These are phyloP conservation scores for Schlechtendalia chinensis DNA, from an alignment of 1,140 invertebrate species.

Conservation along the genomic window DNA sequence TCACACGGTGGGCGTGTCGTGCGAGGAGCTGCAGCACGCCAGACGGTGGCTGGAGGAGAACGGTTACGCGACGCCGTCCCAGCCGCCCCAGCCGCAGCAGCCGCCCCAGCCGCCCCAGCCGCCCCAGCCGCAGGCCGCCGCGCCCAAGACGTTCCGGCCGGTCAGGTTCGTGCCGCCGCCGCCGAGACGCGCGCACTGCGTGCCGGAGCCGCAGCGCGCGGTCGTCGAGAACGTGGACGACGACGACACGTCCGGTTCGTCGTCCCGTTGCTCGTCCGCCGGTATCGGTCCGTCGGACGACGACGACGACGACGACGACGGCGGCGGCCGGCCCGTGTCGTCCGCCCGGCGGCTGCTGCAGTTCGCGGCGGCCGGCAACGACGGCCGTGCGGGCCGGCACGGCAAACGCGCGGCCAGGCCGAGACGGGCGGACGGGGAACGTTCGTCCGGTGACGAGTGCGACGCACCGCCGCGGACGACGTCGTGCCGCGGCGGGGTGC, in stretches of 20 bases:
- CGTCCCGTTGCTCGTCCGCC: slow-evolving; percentile 42
- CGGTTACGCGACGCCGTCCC: background rate
- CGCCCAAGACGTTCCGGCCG: background rate
- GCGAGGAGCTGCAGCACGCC: slow-evolving; percentile 74
- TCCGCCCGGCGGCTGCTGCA: slow-evolving; percentile 13
- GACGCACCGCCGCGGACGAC: too few species aligned
- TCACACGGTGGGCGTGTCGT: slow-evolving; percentile 77
- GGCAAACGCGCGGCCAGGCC: slow-evolving; percentile 48
- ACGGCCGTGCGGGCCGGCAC: background rate
- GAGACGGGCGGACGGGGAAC: background rate
- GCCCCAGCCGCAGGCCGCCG: background rate
- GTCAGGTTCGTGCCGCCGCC: slow-evolving; percentile 54
- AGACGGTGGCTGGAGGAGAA: slow-evolving; percentile 69
- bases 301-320: background rate
- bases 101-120: background rate
- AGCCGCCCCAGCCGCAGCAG: background rate
- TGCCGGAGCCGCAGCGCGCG: slow-evolving; percentile 52
- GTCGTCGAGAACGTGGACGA: background rate
- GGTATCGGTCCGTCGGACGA: slow-evolving; percentile 18
- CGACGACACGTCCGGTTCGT: slow-evolving; percentile 55
- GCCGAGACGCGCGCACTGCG: slow-evolving; percentile 56
- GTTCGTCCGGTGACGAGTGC: slow-evolving; percentile 28
- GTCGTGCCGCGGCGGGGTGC: slow-evolving; percentile 55
- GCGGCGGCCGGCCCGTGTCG: background rate
- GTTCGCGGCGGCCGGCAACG: slow-evolving; percentile 22